Base-by-base conservation (phyloP, 1,140 invertebrate genomes). In the Polypedilum pembai region DNA sequence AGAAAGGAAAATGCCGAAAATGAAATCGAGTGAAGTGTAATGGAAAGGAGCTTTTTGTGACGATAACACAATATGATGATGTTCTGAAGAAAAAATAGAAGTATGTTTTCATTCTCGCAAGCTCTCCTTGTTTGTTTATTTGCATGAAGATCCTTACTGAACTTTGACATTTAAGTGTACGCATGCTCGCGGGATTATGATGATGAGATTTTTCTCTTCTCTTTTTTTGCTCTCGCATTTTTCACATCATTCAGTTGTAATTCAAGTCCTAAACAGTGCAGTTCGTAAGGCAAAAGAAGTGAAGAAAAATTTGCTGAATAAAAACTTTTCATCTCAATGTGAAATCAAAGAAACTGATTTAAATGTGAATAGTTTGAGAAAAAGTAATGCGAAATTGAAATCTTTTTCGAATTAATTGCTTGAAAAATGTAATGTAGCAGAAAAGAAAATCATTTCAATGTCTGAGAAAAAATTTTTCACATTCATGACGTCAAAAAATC, bases 1-100 rank as follows among this genome's bases (percentile, higher is more conserved):
- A 33, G 24, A 33, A 33, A 33, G 5, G 24, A 33, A 33, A 33
- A 33, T 33, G 24, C 24, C 24, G 24, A 56, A 56, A 56, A 56
- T 56, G 45, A 56, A 56, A 56, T 56, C 45, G 45, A 56, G 45
- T 56, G 45, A 56, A 56, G 45, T 56, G 45, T 56, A 12, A 56
- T 56, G 45, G 45, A 56, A 56, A 56, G 45, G 45, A 56, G 45
- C 45, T 56, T 56, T 56, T 56, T 33, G 24, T 33, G 24, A 33
- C 24, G 24, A 33, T 33, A 33, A 33, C 10, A 56, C 45, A 56
- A 56, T 56, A 56, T 56, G 45, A 56, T 56, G 45, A 12, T 56
- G 24, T 33, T 33, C 24, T 33, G 24, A 5, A 33, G 24, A 33
- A 33, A 5, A 33, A 33, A 33, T 33, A 45, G 15, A 56, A n/a